Percentiles rank a stretch among this genome's conserved stretches.
These are phyloP conservation scores for Nephila pilipes DNA, from an alignment of 1,140 invertebrate species.

Conservation along the genomic window DNA sequence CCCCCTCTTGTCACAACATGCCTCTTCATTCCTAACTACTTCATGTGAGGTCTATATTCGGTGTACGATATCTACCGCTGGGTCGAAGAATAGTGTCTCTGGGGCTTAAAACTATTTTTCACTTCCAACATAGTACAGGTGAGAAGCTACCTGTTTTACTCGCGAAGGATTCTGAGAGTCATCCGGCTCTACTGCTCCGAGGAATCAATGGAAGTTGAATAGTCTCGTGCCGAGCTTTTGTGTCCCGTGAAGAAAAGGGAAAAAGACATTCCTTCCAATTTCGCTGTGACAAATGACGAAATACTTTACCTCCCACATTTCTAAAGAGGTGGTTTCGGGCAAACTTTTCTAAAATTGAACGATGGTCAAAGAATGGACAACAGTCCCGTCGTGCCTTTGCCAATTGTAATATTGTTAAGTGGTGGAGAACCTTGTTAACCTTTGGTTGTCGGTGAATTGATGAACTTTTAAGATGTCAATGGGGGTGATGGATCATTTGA, in stretches of 20 bases:
- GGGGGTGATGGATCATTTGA: no score
- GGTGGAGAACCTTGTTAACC: background rate
- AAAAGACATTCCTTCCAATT: background rate
- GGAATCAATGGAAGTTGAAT: background rate
- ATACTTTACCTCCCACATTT: slow-evolving; percentile 37
- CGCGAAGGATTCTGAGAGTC: background rate
- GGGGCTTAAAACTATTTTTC: background rate
- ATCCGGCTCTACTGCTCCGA: background rate
- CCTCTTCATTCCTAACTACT: background rate
- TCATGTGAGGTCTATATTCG: background rate
- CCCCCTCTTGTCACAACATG: background rate
- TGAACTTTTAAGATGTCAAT: no score
- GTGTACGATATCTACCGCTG: background rate
- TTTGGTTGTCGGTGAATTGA: background rate
- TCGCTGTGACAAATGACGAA: slow-evolving; percentile 16
- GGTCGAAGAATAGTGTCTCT: background rate
- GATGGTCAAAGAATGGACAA: background rate
- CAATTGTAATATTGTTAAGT: background rate
- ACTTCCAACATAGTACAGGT: background rate
- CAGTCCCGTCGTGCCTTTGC: no score
- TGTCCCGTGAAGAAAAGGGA: background rate
- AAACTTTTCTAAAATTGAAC: background rate
- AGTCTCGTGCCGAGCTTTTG: background rate
- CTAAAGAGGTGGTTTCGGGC: background rate
- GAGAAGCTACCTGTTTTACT: background rate